Percentiles rank a stretch among this genome's conserved stretches.
These are phyloP conservation scores for Neomonachus schauinslandi DNA, from an alignment of 2,113 vertebrate genomes.

Conservation along the genomic window DNA sequence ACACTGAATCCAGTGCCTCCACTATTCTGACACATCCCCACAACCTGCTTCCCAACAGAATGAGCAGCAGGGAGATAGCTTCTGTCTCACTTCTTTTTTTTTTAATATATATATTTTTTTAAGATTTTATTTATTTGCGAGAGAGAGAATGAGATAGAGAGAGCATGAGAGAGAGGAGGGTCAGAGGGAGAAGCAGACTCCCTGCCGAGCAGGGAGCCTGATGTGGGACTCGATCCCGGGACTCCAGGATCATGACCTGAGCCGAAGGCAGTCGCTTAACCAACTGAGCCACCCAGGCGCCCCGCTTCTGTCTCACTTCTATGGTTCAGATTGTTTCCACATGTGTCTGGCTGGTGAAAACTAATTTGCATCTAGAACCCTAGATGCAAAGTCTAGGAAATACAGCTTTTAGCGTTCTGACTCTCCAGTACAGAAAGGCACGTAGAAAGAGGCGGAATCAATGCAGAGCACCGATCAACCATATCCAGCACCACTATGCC, in stretches of 20 bases:
- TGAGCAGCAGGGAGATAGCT: neutral
- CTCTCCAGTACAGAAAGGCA: neutral
- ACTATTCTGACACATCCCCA: neutral
- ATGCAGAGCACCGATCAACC: neutral
- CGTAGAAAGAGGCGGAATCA: neutral
- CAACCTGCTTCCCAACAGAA: neutral
- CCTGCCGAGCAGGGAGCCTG: too few species aligned
- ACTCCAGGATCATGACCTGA: too few species aligned
- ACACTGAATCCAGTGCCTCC: neutral
- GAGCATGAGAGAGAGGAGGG: too few species aligned
- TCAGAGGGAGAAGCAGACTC: too few species aligned
- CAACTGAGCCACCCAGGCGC: too few species aligned
- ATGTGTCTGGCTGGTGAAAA: neutral
- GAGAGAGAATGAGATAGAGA: too few species aligned
- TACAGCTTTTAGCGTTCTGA: neutral
- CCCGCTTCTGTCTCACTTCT: neutral
- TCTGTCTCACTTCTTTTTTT: neutral
- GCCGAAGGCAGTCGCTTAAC: too few species aligned
- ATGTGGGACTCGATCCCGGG: too few species aligned
- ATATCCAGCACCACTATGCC: neutral
- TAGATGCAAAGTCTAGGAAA: neutral
- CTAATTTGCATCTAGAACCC: neutral
- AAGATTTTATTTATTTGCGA: too few species aligned
- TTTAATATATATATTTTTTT: too few species aligned
- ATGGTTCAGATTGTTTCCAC: neutral